Conservation (phyloP, 2,797 vertebrate genomes). For the Sebastes minor region DNA sequence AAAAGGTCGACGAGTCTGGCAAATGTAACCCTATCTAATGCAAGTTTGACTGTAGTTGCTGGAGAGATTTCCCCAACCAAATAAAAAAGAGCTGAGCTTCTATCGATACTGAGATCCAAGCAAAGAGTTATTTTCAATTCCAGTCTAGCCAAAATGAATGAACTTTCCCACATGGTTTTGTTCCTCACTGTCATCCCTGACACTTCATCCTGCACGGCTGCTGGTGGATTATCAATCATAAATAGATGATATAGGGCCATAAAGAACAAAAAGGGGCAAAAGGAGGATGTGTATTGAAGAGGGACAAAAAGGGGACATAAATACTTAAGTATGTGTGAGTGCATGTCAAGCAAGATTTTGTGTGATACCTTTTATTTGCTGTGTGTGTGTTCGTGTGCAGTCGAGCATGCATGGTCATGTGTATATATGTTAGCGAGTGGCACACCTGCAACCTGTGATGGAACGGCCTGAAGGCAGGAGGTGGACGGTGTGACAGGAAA, state of each 20-base stretch:
- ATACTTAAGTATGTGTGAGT: conserved; percentile 24
- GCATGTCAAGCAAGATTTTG: not conserved
- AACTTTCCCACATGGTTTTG: not conserved
- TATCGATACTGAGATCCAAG: not conserved
- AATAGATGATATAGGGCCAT: not conserved
- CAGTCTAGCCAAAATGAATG: not conserved
- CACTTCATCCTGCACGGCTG: not conserved
- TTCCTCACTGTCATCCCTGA: not conserved
- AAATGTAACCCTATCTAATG: not conserved
- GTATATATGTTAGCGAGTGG: not conserved
- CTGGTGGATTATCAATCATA: not conserved
- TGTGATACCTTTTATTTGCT: not conserved
- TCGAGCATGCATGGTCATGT: conserved; percentile 18
- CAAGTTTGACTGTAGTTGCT: not conserved
- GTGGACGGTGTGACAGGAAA: conserved; percentile 51
- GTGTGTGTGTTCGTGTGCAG: conserved; percentile 17
- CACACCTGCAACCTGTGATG: conserved; percentile 33
- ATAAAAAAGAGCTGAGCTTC: not conserved
- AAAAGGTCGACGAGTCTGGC: fast-evolving
- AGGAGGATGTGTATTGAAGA: not conserved
- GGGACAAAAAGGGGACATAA: conserved; percentile 23
- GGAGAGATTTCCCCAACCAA: not conserved
- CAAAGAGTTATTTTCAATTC: not conserved
- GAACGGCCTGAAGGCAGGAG: conserved; percentile 26
- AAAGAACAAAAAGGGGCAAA: not conserved